Percentiles rank a stretch among this genome's conserved stretches.
These are phyloP conservation scores for Hetaerina americana DNA, from an alignment of 1,140 invertebrate genomes.

Conservation along the genomic window DNA sequence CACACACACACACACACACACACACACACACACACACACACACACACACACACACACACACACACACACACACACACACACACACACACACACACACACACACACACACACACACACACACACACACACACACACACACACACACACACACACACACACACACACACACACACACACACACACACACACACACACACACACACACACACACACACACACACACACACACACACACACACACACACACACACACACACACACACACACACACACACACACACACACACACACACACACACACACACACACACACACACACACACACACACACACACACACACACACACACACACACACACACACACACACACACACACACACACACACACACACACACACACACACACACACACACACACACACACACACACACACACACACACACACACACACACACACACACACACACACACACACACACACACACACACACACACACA, in stretches of 20 bases:
- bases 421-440: not conserved
- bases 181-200: not conserved
- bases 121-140: not conserved
- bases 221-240: not conserved
- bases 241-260: not conserved
- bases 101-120: not conserved
- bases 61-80: not conserved
- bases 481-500: not conserved
- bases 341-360: not conserved
- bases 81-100: not conserved
- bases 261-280: not conserved
- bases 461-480: not conserved
- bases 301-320: not conserved
- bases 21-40: not conserved
- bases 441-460: not conserved
- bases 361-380: not conserved
- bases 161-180: not conserved
- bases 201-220: not conserved
- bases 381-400: not conserved
- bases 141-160: not conserved
- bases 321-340: not conserved
- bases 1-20: not conserved
- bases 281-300: not conserved
- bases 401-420: not conserved
- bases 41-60: not conserved